These are phyloP conservation scores for Pelochelys cantorii DNA, from an alignment of 2,797 vertebrate species.

Conservation along the genomic window DNA sequence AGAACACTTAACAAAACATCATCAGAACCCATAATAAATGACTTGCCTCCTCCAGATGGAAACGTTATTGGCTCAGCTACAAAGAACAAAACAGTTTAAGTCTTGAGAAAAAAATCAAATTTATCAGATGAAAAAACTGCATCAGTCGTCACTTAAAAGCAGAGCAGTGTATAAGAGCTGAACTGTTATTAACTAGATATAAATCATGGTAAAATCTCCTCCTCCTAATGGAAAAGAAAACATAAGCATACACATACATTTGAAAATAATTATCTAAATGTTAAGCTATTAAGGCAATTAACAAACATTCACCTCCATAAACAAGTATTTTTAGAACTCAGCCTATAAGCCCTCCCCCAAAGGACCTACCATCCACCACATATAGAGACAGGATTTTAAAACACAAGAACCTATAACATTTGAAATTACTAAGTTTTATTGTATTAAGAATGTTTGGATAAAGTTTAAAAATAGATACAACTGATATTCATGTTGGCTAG, in stretches of 20 bases:
- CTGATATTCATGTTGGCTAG: background rate
- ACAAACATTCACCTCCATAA: background rate
- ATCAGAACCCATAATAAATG: slow-evolving; percentile 96
- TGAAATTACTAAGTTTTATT: background rate
- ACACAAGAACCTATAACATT: background rate
- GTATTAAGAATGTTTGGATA: background rate
- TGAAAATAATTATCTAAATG: background rate
- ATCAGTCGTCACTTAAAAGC: slow-evolving; percentile 47
- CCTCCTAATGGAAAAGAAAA: background rate
- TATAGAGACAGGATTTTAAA: background rate
- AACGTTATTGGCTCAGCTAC: slow-evolving; percentile 96
- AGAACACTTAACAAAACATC: slow-evolving; percentile 96
- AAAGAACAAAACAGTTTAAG: slow-evolving; percentile 83
- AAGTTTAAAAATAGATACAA: background rate
- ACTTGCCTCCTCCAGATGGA: slow-evolving; percentile 93
- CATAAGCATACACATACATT: slow-evolving; percentile 14
- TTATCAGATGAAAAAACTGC: slow-evolving; percentile 11
- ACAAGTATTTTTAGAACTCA: background rate
- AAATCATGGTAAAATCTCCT: background rate
- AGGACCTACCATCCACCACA: background rate
- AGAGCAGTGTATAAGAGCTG: slow-evolving; percentile 42
- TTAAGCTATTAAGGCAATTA: background rate
- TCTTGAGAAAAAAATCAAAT: slow-evolving; percentile 63
- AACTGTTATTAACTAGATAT: background rate
- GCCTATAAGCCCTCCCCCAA: background rate